A percentile compares a stretch with the other conserved stretches of the same genome.
Evolutionary conservation across 1,140 invertebrate species (phyloP).

Genomic region (Tetramorium alpestre): DNA sequence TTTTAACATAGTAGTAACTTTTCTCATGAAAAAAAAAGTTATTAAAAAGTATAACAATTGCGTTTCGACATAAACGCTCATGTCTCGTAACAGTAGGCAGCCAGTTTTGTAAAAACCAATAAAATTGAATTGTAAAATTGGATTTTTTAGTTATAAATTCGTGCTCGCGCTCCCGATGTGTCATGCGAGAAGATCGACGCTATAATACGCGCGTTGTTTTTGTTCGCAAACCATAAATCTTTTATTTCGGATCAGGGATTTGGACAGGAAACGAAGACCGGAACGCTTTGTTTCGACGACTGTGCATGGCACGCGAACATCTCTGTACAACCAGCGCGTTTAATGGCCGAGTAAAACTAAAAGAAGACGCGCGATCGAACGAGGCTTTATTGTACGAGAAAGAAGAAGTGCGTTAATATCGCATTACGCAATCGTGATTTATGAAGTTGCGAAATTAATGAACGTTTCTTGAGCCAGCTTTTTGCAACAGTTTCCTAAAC

Average conservation of each 20-base stretch:
- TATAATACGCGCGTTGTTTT: background rate
- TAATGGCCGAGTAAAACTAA: background rate
- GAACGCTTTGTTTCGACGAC: background rate
- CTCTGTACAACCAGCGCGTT: background rate
- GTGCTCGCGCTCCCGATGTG: background rate
- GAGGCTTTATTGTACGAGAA: background rate
- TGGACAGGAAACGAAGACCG: background rate
- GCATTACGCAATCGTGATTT: slow-evolving; percentile 12
- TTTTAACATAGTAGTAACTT: background rate
- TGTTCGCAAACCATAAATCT: slow-evolving; percentile 9
- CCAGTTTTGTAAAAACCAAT: background rate
- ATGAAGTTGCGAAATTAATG: slow-evolving; percentile 15
- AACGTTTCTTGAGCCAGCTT: background rate
- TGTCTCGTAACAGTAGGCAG: background rate
- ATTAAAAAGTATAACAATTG: background rate
- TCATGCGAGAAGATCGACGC: slow-evolving; percentile 1
- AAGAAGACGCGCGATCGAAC: slow-evolving; percentile 1
- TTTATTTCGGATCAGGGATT: background rate
- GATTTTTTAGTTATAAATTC: background rate
- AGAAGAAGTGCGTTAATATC: background rate
- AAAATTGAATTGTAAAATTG: background rate
- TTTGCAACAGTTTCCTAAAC: background rate
- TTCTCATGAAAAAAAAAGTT: background rate
- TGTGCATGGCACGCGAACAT: background rate
- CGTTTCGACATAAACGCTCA: background rate